phyloP scores from a whole-genome alignment of 2,797 vertebrate species.

The Artibeus jamaicensis region DNA sequence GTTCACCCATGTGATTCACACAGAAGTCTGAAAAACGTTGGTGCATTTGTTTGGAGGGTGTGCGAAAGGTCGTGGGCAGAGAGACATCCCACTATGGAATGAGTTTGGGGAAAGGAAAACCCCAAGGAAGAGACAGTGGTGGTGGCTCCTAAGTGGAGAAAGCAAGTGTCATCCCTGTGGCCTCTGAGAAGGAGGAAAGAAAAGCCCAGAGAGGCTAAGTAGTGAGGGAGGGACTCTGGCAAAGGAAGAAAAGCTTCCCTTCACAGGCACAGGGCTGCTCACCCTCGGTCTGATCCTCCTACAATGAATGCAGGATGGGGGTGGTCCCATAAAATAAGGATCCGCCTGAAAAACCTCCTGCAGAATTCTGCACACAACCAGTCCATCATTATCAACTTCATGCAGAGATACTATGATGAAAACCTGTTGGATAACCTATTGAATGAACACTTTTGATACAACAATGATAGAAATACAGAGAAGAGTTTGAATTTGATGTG shows the following conservation, averaged over 20 bases:
- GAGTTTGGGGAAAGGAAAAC: neutral
- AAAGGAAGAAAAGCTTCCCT: neutral
- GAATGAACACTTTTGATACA: neutral
- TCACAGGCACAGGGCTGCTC: neutral
- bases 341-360: neutral
- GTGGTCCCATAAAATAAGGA: neutral
- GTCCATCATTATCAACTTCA: neutral
- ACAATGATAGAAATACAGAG: neutral
- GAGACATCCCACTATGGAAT: neutral
- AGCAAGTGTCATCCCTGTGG: neutral
- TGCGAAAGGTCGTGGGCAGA: neutral
- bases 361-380: neutral
- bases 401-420: neutral
- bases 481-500: fast-evolving
- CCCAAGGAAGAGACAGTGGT: neutral
- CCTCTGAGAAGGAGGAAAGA: neutral
- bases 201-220: neutral
- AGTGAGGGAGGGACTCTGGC: neutral
- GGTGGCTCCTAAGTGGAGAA: neutral
- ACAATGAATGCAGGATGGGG: fast-evolving
- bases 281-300: neutral
- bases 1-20: neutral
- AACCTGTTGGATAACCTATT: neutral
- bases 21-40: neutral
- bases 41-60: neutral